A percentile compares a stretch with the other conserved stretches of the same genome.
These are phyloP conservation scores for Coracopsis vasa DNA, from an alignment of 2,113 vertebrate genomes.

Conservation along the genomic window DNA sequence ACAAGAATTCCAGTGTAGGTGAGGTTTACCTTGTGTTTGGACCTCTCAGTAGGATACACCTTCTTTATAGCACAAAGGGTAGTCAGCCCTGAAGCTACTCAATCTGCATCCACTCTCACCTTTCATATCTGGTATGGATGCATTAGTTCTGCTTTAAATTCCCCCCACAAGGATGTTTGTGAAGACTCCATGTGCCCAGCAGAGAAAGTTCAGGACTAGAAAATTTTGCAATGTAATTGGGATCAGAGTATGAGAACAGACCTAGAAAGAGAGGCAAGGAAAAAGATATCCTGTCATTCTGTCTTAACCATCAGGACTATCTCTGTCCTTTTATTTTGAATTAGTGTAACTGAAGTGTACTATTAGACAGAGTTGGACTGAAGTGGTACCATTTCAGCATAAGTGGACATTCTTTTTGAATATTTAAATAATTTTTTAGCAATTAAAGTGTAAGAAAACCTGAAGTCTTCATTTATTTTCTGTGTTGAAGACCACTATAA, in stretches of 20 bases:
- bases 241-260: neutral
- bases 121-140: neutral
- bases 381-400: neutral
- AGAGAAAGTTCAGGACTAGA: neutral
- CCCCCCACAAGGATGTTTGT: neutral
- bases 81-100: neutral
- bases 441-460: neutral
- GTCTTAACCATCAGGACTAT: neutral
- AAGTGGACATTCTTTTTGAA: neutral
- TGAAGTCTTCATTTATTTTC: neutral
- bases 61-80: neutral
- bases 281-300: neutral
- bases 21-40: neutral
- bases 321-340: neutral
- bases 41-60: neutral
- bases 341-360: neutral
- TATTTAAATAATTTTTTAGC: neutral
- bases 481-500: neutral
- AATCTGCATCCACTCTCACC: neutral
- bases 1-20: neutral
- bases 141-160: neutral
- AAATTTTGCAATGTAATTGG: neutral
- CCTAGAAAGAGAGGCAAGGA: neutral
- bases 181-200: neutral
- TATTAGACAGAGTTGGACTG: neutral